Conservation (phyloP, 2,888 invertebrate species). For the Caenorhabditis sp. region DNA sequence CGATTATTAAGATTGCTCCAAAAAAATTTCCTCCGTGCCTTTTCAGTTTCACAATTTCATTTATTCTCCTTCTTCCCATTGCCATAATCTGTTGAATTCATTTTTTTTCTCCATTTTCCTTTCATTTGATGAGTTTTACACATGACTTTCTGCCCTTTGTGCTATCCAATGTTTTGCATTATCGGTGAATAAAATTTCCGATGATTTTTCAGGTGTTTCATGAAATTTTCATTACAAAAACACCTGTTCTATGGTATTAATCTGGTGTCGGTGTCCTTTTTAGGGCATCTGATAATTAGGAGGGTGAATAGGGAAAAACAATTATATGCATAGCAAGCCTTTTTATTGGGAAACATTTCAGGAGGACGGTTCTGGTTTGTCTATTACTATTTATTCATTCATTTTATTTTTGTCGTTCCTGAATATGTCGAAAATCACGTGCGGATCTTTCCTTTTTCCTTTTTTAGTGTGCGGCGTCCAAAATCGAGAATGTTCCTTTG, state of each 20-base stretch:
- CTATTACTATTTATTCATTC: too few relatives aligned
- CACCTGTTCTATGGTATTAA: not conserved
- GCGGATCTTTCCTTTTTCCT: too few relatives aligned
- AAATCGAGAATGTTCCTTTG: too few relatives aligned
- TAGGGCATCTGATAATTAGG: not conserved
- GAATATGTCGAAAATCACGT: too few relatives aligned
- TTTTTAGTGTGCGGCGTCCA: too few relatives aligned
- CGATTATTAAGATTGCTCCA: not conserved
- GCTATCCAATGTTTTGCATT: not conserved
- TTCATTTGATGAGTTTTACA: not conserved
- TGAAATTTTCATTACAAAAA: not conserved
- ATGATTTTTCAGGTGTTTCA: not conserved
- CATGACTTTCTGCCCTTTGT: not conserved
- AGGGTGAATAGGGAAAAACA: not conserved
- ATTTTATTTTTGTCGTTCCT: too few relatives aligned
- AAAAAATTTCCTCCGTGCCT: not conserved
- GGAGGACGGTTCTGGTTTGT: not conserved
- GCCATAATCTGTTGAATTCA: not conserved
- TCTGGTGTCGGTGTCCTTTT: not conserved
- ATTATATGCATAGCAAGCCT: not conserved
- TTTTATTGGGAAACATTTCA: not conserved
- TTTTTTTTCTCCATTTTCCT: not conserved
- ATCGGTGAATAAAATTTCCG: not conserved
- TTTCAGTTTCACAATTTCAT: not conserved
- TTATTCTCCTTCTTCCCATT: not conserved